phyloP scores from a whole-genome alignment of 2,797 vertebrate species.

The Poeciliopsis gracilis region DNA sequence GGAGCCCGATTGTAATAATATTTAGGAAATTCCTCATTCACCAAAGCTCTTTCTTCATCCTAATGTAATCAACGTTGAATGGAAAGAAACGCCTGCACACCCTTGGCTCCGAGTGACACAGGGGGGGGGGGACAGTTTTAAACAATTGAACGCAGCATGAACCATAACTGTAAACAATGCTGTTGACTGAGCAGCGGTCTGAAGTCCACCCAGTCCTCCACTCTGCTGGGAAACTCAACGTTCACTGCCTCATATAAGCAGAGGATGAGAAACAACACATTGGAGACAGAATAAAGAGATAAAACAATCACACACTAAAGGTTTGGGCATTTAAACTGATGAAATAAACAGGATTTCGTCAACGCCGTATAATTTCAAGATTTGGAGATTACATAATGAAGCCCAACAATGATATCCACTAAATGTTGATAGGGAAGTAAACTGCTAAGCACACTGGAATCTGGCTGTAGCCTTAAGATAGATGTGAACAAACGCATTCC shows the following conservation, averaged over 20 bases:
- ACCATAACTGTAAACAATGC: slow-evolving; percentile 67
- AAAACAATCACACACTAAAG: not conserved
- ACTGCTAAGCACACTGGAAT: slow-evolving; percentile 56
- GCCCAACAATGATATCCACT: slow-evolving; percentile 49
- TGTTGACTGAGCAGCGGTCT: slow-evolving; percentile 63
- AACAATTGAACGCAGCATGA: slow-evolving; percentile 65
- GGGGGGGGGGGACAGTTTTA: slow-evolving; percentile 10
- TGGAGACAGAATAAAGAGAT: not conserved
- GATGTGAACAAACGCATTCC: slow-evolving; percentile 52
- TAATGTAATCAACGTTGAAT: slow-evolving; percentile 48
- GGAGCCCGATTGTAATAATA: slow-evolving; percentile 3
- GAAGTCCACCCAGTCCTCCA: slow-evolving; percentile 72
- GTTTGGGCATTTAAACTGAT: not conserved
- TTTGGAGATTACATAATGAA: slow-evolving; percentile 50
- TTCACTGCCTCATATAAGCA: not conserved
- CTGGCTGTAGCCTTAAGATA: slow-evolving; percentile 41
- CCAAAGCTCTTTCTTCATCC: slow-evolving; percentile 25
- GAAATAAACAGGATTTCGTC: slow-evolving; percentile 24
- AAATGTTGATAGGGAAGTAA: slow-evolving; percentile 51
- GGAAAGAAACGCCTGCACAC: slow-evolving; percentile 50
- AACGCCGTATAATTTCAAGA: slow-evolving; percentile 29
- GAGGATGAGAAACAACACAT: slow-evolving; percentile 14
- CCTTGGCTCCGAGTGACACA: slow-evolving; percentile 44
- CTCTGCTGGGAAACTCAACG: slow-evolving; percentile 32
- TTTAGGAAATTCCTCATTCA: slow-evolving; percentile 37